Base-by-base conservation (phyloP, 2,888 invertebrate species). In the Drepana falcataria region DNA sequence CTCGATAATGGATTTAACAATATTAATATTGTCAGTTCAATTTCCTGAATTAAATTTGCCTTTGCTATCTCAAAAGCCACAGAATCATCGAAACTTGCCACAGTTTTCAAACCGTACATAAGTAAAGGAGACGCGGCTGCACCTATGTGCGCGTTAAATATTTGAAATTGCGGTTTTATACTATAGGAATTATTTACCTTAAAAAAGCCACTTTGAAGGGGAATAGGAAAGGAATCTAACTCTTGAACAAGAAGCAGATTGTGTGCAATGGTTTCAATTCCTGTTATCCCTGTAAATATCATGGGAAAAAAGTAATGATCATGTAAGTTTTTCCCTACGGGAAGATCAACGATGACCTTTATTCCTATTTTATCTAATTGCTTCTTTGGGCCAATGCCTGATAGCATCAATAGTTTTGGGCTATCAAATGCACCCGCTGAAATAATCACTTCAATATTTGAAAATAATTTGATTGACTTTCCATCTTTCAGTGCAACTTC, bases 251-350 rank as follows among this genome's bases (percentile, higher is more conserved):
- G 65, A 21, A 70, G 44, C 2, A 81, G 40, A 58, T 77, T 73
- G 55, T 70, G 87, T 77, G 53, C 77, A 80, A 66, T 91, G 84
- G 49, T 74, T 49, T 35, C 7, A n/a, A 78, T 58, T 4, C 87
- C 87, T 47, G 51, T 49, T 64, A 77, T 67, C 2, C 85, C 87
- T 49, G 73, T 69, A 55, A 81, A 73, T 2, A 76, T 51, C n/a
- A 88, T 48, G 2, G 77, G 74, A 0, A 75, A 59, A 2, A 66
- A 54, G 33, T 73, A 69, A 60, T 89, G 88, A 58, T 89, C 88
- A 33, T 86, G 86, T 53, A 89, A 68, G 64, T 87, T 83, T 65
- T 75, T 73, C 0, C 88, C 88, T 2, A 89, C 89, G 0, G 88
- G 89, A 51, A 89, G 77, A 59, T 89, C 73, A 0, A 68, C 66